These are phyloP conservation scores for Chalcosyrphus nemorum DNA, from an alignment of 2,888 invertebrate species.

Conservation along the genomic window DNA sequence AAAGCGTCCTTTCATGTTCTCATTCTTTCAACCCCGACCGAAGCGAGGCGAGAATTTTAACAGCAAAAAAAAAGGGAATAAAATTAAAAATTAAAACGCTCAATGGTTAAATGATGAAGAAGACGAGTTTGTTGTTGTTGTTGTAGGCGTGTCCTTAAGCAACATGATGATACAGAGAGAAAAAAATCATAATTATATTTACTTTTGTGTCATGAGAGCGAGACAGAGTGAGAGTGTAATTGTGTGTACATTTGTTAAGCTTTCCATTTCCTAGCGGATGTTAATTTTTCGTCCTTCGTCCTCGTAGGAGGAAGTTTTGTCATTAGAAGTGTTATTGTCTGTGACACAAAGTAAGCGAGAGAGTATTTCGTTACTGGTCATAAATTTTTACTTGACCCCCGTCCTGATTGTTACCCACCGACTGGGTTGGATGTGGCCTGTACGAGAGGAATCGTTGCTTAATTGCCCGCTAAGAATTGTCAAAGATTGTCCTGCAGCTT, in stretches of 20 bases:
- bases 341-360: conserved; percentile 34
- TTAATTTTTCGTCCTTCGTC: conserved; percentile 52
- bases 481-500: conserved; percentile 64
- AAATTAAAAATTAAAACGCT: conserved; percentile 55
- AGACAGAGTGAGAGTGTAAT: too few relatives aligned
- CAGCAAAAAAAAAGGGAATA: conserved; percentile 10
- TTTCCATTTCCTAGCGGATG: conserved; percentile 61
- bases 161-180: conserved; percentile 19
- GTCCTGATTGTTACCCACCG: conserved; percentile 21
- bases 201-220: conserved; percentile 20
- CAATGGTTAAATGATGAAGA: conserved; percentile 52
- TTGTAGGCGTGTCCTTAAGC: conserved; percentile 23
- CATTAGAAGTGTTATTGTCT: conserved; percentile 68
- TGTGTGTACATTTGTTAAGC: conserved; percentile 28
- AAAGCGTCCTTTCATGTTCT: conserved; percentile 23
- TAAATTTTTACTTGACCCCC: conserved; percentile 69
- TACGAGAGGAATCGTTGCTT: not conserved
- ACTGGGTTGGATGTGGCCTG: not conserved
- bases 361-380: conserved; percentile 54
- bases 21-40: too few relatives aligned
- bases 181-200: conserved; percentile 62
- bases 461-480: conserved; percentile 63
- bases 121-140: conserved; percentile 28
- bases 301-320: conserved; percentile 47
- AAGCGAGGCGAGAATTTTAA: not conserved